These are phyloP conservation scores for Eptatretus atami DNA, from an alignment of 2,797 vertebrate genomes.

Conservation along the genomic window DNA sequence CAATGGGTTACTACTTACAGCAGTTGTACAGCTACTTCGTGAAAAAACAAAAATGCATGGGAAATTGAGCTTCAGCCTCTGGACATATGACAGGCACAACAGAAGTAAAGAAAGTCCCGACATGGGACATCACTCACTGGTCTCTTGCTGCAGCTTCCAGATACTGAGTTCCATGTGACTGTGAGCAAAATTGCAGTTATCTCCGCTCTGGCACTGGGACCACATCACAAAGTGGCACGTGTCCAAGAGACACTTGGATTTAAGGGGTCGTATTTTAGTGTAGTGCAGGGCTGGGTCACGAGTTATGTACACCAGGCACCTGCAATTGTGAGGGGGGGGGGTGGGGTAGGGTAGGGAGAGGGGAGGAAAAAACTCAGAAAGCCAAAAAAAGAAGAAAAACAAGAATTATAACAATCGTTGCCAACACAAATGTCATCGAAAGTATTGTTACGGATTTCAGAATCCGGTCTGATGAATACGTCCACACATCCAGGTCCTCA, in stretches of 20 bases:
- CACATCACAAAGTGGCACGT: slow-evolving; percentile 82
- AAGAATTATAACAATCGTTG: too few species aligned
- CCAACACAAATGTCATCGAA: too few species aligned
- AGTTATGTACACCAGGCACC: slow-evolving; percentile 91
- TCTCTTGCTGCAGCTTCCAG: slow-evolving; percentile 88
- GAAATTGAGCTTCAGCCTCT: too few species aligned
- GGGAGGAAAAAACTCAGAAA: background rate
- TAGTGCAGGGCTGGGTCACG: slow-evolving; percentile 76
- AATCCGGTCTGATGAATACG: too few species aligned
- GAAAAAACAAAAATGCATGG: too few species aligned
- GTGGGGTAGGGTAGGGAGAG: background rate
- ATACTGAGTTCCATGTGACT: slow-evolving; percentile 87
- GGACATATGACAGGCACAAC: too few species aligned
- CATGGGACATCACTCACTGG: slow-evolving; percentile 20
- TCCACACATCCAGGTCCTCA: too few species aligned
- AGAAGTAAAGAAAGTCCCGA: too few species aligned
- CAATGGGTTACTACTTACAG: too few species aligned
- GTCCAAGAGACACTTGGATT: slow-evolving; percentile 81
- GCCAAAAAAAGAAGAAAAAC: too few species aligned
- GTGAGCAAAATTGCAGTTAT: slow-evolving; percentile 91
- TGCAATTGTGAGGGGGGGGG: slow-evolving; percentile 12
- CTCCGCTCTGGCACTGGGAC: slow-evolving; percentile 72
- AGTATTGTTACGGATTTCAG: too few species aligned
- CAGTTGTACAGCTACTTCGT: too few species aligned
- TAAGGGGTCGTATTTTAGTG: slow-evolving; percentile 77